phyloP scores from a whole-genome alignment of 2,113 vertebrate species.

The Phylloscopus trochilus region DNA sequence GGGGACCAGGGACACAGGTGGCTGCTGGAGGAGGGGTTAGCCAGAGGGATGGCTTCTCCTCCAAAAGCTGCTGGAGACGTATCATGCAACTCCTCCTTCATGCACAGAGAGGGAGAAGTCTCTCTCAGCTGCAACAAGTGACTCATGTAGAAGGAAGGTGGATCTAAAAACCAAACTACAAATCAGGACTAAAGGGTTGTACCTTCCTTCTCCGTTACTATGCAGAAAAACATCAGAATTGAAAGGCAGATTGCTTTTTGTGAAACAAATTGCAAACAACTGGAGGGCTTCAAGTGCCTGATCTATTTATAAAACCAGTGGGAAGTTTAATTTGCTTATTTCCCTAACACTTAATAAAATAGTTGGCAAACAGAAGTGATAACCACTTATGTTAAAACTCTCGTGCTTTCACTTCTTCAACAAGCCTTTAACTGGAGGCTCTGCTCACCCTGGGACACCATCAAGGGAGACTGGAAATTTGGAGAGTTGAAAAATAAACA shows the following conservation, averaged over 20 bases:
- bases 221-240: neutral
- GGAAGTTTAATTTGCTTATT: constrained; percentile 36
- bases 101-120: neutral
- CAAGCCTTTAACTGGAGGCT: neutral
- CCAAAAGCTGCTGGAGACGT: neutral
- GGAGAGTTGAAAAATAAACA: neutral
- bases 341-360: constrained; percentile 45
- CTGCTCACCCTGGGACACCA: neutral
- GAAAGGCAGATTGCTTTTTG: neutral
- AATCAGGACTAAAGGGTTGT: neutral
- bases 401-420: neutral
- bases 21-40: neutral
- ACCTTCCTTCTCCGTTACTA: neutral
- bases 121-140: neutral
- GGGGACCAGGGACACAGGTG: neutral
- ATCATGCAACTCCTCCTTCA: fast-evolving
- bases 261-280: constrained; percentile 3
- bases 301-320: constrained; percentile 26
- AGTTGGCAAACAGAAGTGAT: constrained; percentile 29
- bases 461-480: neutral
- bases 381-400: constrained; percentile 14
- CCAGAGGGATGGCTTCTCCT: neutral
- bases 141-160: neutral
- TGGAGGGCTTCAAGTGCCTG: neutral
- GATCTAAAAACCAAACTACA: neutral